phyloP scores from a whole-genome alignment of 2,113 vertebrate genomes.

The Motacilla tschutschensis region DNA sequence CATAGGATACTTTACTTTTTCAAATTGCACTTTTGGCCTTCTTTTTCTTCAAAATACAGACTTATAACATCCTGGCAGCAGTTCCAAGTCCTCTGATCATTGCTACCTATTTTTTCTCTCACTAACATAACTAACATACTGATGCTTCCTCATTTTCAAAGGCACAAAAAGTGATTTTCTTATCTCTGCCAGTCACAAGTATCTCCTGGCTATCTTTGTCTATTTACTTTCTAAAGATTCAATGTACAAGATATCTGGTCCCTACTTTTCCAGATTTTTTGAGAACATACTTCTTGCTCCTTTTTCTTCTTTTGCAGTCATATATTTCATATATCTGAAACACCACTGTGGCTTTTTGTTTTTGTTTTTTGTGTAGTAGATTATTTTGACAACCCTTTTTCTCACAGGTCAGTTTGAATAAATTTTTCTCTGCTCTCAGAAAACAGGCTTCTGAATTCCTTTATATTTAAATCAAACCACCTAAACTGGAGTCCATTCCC shows the following conservation, averaged over 20 bases:
- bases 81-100: not conserved
- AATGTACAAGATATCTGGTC: not conserved
- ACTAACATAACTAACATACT: no score
- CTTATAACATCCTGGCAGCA: not conserved
- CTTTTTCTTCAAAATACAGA: not conserved
- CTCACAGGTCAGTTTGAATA: not conserved
- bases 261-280: not conserved
- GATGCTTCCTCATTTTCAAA: not conserved
- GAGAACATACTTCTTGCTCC: not conserved
- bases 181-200: not conserved
- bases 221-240: not conserved
- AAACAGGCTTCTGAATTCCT: not conserved
- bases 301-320: not conserved
- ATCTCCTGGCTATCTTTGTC: not conserved
- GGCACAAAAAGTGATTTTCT: not conserved
- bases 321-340: not conserved
- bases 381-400: not conserved
- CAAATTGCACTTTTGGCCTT: not conserved
- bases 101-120: not conserved
- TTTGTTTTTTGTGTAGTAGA: not conserved
- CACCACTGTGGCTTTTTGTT: no score
- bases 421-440: not conserved
- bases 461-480: not conserved
- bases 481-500: not conserved
- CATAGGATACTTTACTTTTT: not conserved